A percentile compares a stretch with the other conserved stretches of the same genome.
Conservation (phyloP, 2,797 vertebrate genomes). For the Tolypeutes matacus region DNA sequence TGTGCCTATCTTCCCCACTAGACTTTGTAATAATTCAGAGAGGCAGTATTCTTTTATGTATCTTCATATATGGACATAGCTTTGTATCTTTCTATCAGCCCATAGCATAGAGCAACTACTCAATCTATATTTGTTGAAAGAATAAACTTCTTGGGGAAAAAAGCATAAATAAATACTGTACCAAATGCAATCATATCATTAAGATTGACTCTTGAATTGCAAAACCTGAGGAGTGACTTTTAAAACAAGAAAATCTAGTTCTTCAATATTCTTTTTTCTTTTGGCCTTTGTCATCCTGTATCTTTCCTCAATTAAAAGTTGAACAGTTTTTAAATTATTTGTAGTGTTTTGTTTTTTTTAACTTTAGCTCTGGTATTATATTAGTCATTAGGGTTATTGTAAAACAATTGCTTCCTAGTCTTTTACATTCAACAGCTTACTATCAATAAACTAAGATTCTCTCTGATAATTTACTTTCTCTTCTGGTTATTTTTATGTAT, state of each 20-base stretch:
- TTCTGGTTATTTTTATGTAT: neutral
- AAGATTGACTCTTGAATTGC: neutral
- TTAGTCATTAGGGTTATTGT: neutral
- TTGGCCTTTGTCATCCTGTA: neutral
- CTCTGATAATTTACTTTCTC: neutral
- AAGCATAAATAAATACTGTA: neutral
- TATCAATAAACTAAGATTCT: neutral
- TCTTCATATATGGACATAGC: neutral
- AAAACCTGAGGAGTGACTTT: too few relatives aligned
- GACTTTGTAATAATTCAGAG: neutral
- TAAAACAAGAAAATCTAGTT: neutral
- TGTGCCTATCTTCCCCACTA: neutral
- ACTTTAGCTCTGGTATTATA: neutral
- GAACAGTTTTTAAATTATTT: neutral
- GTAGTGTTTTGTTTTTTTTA: neutral
- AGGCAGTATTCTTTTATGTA: neutral
- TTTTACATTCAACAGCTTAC: too few relatives aligned
- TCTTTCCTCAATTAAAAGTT: neutral
- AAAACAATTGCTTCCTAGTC: neutral
- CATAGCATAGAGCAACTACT: neutral
- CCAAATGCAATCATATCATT: neutral
- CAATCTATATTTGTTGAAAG: neutral
- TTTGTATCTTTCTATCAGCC: neutral
- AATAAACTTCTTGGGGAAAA: neutral
- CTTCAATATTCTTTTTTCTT: neutral